A percentile compares a stretch with the other conserved stretches of the same genome.
These are phyloP conservation scores for Cololabis saira DNA, from an alignment of 2,113 vertebrate genomes.

Conservation along the genomic window DNA sequence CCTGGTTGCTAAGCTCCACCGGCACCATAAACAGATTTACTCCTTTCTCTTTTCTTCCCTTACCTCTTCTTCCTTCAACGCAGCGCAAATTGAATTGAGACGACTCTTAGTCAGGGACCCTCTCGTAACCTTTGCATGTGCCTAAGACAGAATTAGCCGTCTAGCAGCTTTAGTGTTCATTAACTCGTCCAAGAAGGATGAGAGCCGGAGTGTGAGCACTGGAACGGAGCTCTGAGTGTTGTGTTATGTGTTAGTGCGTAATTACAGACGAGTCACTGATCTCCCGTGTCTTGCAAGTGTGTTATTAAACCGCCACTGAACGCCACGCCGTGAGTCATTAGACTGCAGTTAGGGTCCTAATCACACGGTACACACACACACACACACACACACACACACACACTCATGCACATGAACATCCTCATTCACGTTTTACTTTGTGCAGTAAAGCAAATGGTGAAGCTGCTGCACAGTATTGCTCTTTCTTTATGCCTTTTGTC, in stretches of 20 bases:
- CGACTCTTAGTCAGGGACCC: slow-evolving; percentile 17
- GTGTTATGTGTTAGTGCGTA: slow-evolving; percentile 64
- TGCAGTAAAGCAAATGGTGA: slow-evolving; percentile 5
- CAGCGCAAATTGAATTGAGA: slow-evolving; percentile 7
- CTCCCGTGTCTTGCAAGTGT: slow-evolving; percentile 62
- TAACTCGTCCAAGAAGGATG: slow-evolving; percentile 33
- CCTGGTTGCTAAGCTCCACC: slow-evolving; percentile 59
- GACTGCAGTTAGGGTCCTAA: slow-evolving; percentile 64
- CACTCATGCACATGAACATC: slow-evolving; percentile 11
- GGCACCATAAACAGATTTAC: slow-evolving; percentile 30
- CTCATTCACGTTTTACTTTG: slow-evolving; percentile 17
- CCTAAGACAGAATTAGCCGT: slow-evolving; percentile 13
- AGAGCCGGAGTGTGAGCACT: slow-evolving; percentile 13
- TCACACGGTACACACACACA: slow-evolving; percentile 39
- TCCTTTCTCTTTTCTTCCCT: not conserved
- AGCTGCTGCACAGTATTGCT: too few relatives aligned
- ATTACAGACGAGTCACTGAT: slow-evolving; percentile 72
- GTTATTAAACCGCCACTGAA: slow-evolving; percentile 69
- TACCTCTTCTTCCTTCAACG: not conserved
- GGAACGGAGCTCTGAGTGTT: slow-evolving; percentile 22
- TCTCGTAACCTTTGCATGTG: not conserved
- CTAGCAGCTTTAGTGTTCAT: slow-evolving; percentile 22
- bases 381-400: slow-evolving; percentile 3
- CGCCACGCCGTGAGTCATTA: slow-evolving; percentile 71
- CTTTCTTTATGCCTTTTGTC: too few relatives aligned